Evolutionary conservation across 1,140 invertebrate genomes (phyloP).

Genomic region (Drosophila albomicans): DNA sequence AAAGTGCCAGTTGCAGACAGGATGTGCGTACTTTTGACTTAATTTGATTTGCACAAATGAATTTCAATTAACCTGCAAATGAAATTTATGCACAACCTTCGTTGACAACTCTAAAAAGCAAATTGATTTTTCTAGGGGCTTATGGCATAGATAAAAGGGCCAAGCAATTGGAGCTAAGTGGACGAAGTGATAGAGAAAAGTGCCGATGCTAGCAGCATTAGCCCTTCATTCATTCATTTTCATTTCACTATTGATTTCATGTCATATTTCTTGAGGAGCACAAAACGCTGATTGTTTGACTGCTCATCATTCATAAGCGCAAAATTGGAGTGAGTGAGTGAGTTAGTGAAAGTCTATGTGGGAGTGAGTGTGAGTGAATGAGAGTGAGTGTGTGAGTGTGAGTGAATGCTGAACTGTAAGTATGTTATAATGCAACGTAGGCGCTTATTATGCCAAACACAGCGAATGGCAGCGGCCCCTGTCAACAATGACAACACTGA

Average conservation of each 20-base stretch:
- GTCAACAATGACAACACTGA: conserved; percentile 62
- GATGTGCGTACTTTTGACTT: conserved; percentile 76
- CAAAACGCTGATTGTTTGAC: conserved; percentile 60
- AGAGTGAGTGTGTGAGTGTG: conserved; percentile 22
- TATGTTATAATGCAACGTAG: conserved; percentile 61
- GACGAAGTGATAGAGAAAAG: conserved; percentile 2
- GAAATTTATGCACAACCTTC: conserved; percentile 63
- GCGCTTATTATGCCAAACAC: conserved; percentile 72
- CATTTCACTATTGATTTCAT: conserved; percentile 47
- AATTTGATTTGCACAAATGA: conserved; percentile 81
- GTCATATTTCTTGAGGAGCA: conserved; percentile 38
- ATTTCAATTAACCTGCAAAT: conserved; percentile 79
- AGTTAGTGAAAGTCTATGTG: background rate
- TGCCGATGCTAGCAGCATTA: conserved; percentile 1
- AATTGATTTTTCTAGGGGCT: background rate
- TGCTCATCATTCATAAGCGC: conserved; percentile 71
- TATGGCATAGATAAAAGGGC: background rate
- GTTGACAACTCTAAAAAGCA: conserved; percentile 36
- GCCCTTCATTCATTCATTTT: conserved; percentile 11
- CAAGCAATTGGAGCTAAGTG: background rate
- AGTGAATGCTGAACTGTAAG: conserved; percentile 12
- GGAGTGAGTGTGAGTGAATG: background rate
- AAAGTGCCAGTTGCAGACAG: conserved; percentile 32
- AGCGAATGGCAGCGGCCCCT: conserved; percentile 39
- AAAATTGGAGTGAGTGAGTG: background rate